A percentile compares a stretch with the other conserved stretches of the same genome.
phyloP scores from a whole-genome alignment of 2,888 invertebrate species.

The Nymphalis polychloros region DNA sequence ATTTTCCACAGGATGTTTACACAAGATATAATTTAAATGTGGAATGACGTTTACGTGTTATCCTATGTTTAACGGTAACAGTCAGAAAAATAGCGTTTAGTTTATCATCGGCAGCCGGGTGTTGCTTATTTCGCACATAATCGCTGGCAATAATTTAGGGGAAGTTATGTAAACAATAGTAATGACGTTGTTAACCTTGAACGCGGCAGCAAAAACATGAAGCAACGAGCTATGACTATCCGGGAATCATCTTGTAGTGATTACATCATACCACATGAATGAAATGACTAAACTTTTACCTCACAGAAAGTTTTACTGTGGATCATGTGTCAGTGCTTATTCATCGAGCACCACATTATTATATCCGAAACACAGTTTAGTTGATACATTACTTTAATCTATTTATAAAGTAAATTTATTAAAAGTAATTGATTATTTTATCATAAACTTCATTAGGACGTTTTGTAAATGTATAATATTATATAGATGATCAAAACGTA shows the following conservation, averaged over 20 bases:
- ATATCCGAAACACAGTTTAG: background rate
- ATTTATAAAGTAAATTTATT: background rate
- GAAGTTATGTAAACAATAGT: slow-evolving; percentile 28
- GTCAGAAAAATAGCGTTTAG: slow-evolving; percentile 37
- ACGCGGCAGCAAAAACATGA: slow-evolving; percentile 41
- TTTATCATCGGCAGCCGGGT: slow-evolving; percentile 22
- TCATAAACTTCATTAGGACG: background rate
- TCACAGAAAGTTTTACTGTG: slow-evolving; percentile 37
- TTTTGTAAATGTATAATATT: background rate
- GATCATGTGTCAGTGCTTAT: slow-evolving; percentile 26
- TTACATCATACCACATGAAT: slow-evolving; percentile 59
- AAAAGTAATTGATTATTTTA: background rate
- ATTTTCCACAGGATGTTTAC: slow-evolving; percentile 68
- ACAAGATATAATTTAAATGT: slow-evolving; percentile 46
- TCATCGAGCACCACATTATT: background rate
- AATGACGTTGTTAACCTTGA: slow-evolving; percentile 40
- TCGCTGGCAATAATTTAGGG: slow-evolving; percentile 20
- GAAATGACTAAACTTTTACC: slow-evolving; percentile 45
- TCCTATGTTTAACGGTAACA: slow-evolving; percentile 37
- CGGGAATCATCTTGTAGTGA: slow-evolving; percentile 47
- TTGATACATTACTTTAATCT: background rate
- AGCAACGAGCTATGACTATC: slow-evolving; percentile 37
- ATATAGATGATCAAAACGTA: background rate
- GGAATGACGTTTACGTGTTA: slow-evolving; percentile 37
- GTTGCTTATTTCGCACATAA: slow-evolving; percentile 20